Base-by-base conservation (phyloP, 2,113 vertebrate genomes). In the Melanotaenia duboulayi region DNA sequence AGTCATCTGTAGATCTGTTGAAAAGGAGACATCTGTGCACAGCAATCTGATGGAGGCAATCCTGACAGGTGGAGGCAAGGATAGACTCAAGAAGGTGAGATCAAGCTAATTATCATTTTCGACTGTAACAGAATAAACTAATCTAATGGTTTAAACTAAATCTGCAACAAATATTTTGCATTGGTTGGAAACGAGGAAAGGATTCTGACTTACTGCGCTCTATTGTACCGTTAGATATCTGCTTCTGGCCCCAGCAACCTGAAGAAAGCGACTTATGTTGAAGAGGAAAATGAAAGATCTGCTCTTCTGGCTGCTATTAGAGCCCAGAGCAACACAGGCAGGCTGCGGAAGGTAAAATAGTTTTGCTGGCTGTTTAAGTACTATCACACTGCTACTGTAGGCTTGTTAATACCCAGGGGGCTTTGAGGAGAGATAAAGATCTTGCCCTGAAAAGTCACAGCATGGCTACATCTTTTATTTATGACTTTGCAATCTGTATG, bases 21-120 rank as follows among this genome's bases (percentile, higher is more conserved):
- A 95, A 13, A 96, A 95, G 86, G 96, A 98, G 12, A 93, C 90
- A 0, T 95, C 94, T 3, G 83, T 98, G 55, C 98, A 99, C 88
- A 94, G 93, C 52, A 93, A 91, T 25, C 92, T 99, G 40, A 99
- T 99, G 97, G 95, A 96, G 78, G 96, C 97, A 35, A 98, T 99
- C 89, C 97, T 97, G 79, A 92, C 93, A 0, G 92, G 83, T 0
- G 95, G 94, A 16, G 95, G 94, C 76, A 96, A 90, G 71, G 95
- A 96, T 13, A 87, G 85, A 12, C 95, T 99, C n/a, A 94, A 92
- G 69, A 99, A 97, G 96, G 98, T 98, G 90, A 94, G 74, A 49
- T 57, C 13, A 40, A 57, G 20, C 51, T 63, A 5, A 32, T 40
- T 62, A 37, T 37, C 55, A 7, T 76, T 59, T 59, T 46, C 24